Evolutionary conservation across 2,113 vertebrate genomes (phyloP).

Genomic region (Mohoua ochrocephala): DNA sequence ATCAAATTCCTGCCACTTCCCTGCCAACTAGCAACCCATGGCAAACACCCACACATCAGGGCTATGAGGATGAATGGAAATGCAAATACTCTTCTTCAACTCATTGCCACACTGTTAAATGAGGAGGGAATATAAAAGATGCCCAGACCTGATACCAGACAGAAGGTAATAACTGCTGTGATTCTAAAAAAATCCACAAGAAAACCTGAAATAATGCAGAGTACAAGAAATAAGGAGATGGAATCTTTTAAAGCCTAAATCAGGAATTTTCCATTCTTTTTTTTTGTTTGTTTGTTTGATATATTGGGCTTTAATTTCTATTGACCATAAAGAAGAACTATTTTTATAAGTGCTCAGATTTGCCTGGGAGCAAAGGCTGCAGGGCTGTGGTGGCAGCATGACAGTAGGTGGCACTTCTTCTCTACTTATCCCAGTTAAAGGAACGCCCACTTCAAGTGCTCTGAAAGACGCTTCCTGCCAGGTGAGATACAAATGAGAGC

Average conservation of each 20-base stretch:
- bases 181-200: background rate
- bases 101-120: background rate
- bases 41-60: background rate
- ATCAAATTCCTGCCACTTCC: background rate
- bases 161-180: background rate
- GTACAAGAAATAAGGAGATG: background rate
- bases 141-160: background rate
- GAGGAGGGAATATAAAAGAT: background rate
- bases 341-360: background rate
- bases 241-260: background rate
- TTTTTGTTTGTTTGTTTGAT: background rate
- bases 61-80: background rate
- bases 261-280: background rate
- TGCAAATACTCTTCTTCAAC: background rate
- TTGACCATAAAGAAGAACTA: background rate
- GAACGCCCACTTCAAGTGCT: accelerated
- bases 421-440: background rate
- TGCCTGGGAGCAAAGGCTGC: background rate
- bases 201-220: background rate
- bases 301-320: background rate
- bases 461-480: background rate
- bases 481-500: background rate
- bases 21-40: background rate
- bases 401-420: background rate
- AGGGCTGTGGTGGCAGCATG: background rate